Percentiles rank a stretch among this genome's conserved stretches.
Conservation (phyloP, 2,113 vertebrate species). For the Etheostoma spectabile region DNA sequence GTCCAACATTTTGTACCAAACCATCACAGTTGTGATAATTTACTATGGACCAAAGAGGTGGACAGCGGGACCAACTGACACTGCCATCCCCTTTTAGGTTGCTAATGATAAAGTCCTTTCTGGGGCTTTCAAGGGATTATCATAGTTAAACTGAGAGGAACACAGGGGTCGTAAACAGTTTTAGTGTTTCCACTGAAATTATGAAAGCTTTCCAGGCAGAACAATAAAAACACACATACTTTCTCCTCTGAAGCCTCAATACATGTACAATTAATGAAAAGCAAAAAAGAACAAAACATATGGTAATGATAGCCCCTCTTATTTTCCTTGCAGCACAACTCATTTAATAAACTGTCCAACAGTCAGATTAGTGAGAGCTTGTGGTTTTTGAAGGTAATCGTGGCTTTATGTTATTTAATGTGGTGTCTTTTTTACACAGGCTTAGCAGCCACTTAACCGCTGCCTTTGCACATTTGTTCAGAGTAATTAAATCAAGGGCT, state of each 20-base stretch:
- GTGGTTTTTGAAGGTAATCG: slow-evolving; percentile 39
- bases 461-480: slow-evolving; percentile 12
- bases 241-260: slow-evolving; percentile 5
- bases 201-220: slow-evolving; percentile 17
- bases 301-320: slow-evolving; percentile 34
- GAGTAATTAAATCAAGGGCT: neutral
- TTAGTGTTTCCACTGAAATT: slow-evolving; percentile 32
- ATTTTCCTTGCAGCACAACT: slow-evolving; percentile 24
- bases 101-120: neutral
- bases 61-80: neutral
- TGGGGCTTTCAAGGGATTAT: slow-evolving; percentile 6
- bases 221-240: slow-evolving; percentile 28
- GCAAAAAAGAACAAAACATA: slow-evolving; percentile 35
- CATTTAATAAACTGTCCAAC: slow-evolving; percentile 21
- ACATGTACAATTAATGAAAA: slow-evolving; percentile 55
- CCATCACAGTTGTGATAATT: neutral
- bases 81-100: neutral
- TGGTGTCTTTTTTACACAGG: slow-evolving; percentile 32
- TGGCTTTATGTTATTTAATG: slow-evolving; percentile 33
- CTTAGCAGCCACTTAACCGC: slow-evolving; percentile 6
- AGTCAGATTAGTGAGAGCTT: slow-evolving; percentile 3
- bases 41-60: neutral
- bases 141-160: neutral
- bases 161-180: slow-evolving; percentile 3
- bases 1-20: neutral